Conservation (phyloP, 1,140 invertebrate species). For the Pseudoatta argentina region DNA sequence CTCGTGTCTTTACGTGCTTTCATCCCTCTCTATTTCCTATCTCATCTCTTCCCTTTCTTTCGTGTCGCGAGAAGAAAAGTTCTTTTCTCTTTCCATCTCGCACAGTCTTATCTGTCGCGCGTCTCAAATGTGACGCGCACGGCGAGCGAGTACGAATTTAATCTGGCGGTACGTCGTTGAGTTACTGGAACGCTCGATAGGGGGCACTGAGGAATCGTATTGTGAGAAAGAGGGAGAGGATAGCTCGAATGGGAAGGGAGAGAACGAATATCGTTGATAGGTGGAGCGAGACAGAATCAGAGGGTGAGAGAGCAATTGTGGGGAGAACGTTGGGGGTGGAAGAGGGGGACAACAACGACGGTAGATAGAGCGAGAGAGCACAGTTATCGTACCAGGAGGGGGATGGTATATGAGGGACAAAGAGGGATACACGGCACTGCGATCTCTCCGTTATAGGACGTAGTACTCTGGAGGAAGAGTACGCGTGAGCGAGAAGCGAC, state of each 20-base stretch:
- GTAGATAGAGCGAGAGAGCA: conserved; percentile 76
- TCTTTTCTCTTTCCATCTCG: conserved; percentile 55
- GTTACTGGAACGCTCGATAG: conserved; percentile 82
- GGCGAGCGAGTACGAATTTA: conserved; percentile 81
- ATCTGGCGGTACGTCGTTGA: conserved; percentile 84
- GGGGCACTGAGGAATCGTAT: conserved; percentile 78
- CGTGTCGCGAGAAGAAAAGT: not conserved
- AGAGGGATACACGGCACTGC: conserved; percentile 61
- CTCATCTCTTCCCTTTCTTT: conserved; percentile 35
- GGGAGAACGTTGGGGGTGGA: conserved; percentile 67
- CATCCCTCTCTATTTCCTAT: conserved; percentile 5
- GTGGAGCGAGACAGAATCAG: conserved; percentile 70
- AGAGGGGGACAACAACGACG: conserved; percentile 66
- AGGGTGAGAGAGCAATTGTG: conserved; percentile 69
- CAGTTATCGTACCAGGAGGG: conserved; percentile 75
- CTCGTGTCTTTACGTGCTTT: conserved; percentile 38
- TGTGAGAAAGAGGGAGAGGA: conserved; percentile 65
- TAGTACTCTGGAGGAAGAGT: conserved; percentile 67
- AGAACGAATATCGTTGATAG: conserved; percentile 61
- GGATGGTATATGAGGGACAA: conserved; percentile 67
- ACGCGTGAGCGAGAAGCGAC: conserved; percentile 63
- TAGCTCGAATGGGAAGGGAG: conserved; percentile 39
- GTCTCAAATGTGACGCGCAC: conserved; percentile 68
- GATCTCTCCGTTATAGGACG: conserved; percentile 65
- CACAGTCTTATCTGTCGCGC: conserved; percentile 77